phyloP scores from a whole-genome alignment of 2,113 vertebrate species.

The Spheniscus mendiculus region DNA sequence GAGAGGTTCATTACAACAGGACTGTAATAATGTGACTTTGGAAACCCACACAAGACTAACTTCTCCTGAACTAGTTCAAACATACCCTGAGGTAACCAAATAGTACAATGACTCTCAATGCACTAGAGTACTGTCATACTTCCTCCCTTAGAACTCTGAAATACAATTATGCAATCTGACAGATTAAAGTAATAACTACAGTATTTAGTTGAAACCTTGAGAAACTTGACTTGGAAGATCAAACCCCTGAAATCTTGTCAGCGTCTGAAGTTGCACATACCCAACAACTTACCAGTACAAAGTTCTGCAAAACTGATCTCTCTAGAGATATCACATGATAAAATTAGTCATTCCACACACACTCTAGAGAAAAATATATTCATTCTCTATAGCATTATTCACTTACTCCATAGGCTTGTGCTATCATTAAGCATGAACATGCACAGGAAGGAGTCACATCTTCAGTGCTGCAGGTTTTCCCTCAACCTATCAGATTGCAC shows the following conservation, averaged over 20 bases:
- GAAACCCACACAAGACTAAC: background rate
- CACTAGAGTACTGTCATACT: background rate
- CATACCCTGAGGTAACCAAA: background rate
- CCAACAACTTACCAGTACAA: background rate
- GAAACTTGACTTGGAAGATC: background rate
- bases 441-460: background rate
- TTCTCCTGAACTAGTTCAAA: conserved; percentile 35
- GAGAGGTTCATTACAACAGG: background rate
- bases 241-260: background rate
- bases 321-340: background rate
- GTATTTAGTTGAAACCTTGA: background rate
- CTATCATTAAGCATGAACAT: accelerated
- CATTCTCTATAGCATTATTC: background rate
- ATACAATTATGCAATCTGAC: background rate
- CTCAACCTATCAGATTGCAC: background rate
- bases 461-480: background rate
- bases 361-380: background rate
- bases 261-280: background rate
- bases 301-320: background rate
- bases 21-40: background rate
- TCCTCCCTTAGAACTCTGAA: background rate
- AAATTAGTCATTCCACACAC: background rate
- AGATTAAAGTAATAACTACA: background rate
- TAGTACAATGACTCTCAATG: background rate
- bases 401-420: background rate